phyloP scores from a whole-genome alignment of 1,140 invertebrate genomes.

The Hycleus cichorii region DNA sequence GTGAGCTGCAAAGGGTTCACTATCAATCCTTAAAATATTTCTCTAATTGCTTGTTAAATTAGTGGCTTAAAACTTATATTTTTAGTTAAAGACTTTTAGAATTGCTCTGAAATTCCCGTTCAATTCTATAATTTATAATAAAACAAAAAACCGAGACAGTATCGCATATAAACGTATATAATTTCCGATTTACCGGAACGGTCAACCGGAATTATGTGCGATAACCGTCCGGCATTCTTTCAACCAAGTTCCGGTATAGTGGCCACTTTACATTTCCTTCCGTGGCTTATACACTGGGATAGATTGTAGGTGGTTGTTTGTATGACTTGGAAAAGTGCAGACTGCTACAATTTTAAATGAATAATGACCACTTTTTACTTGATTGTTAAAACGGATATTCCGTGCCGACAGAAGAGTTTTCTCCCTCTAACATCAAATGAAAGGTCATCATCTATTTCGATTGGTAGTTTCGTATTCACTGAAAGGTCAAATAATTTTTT shows the following conservation, averaged over 20 bases:
- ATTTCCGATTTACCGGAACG: slow-evolving; percentile 27
- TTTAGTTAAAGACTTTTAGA: no score
- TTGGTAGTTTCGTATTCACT: no score
- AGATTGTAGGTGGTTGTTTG: neutral
- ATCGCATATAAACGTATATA: slow-evolving; percentile 7
- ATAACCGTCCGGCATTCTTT: slow-evolving; percentile 34
- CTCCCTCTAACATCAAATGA: no score
- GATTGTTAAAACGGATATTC: slow-evolving; percentile 37
- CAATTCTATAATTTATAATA: no score
- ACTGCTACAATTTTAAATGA: slow-evolving; percentile 26
- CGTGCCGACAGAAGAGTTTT: slow-evolving; percentile 16
- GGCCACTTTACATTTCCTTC: slow-evolving; percentile 40
- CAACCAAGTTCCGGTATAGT: slow-evolving; percentile 29
- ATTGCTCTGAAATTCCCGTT: no score
- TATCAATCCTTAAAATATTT: no score
- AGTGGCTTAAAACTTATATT: no score
- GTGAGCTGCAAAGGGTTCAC: no score
- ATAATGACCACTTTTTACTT: slow-evolving; percentile 31
- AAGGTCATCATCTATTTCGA: no score
- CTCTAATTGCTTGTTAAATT: no score
- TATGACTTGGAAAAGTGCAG: neutral
- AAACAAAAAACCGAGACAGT: slow-evolving; percentile 4
- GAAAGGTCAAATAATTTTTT: neutral
- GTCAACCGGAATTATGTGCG: slow-evolving; percentile 30
- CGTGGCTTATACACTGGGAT: slow-evolving; percentile 11